Percentiles rank a stretch among this genome's conserved stretches.
phyloP scores from a whole-genome alignment of 2,797 vertebrate genomes.

The Mycteria americana region DNA sequence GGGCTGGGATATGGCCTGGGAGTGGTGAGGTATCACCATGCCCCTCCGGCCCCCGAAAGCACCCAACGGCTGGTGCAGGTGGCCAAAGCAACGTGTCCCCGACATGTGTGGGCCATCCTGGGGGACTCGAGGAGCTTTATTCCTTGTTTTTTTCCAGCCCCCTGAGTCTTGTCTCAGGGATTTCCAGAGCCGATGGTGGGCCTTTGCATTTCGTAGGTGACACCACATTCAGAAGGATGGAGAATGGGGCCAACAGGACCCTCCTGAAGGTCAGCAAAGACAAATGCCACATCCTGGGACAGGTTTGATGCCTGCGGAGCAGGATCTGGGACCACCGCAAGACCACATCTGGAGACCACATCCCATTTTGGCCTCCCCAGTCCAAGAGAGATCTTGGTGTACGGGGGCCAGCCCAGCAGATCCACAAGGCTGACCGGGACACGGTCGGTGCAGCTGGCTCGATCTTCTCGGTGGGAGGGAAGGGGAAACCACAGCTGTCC shows the following conservation, averaged over 20 bases:
- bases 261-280: neutral
- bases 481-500: neutral
- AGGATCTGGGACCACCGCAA: neutral
- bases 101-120: accelerated
- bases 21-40: neutral
- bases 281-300: neutral
- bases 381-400: neutral
- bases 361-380: neutral
- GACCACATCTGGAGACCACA: neutral
- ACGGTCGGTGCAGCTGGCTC: neutral
- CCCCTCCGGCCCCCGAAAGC: neutral
- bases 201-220: neutral
- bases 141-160: neutral
- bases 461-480: neutral
- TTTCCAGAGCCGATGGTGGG: neutral
- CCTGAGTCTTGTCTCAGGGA: neutral
- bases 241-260: neutral
- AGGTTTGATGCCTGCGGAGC: neutral
- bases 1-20: neutral
- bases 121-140: neutral
- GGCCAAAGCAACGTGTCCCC: neutral
- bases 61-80: neutral
- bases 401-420: neutral
- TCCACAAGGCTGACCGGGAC: neutral
- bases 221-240: neutral